phyloP scores from a whole-genome alignment of 2,797 vertebrate genomes.

The Pelodytes ibericus region DNA sequence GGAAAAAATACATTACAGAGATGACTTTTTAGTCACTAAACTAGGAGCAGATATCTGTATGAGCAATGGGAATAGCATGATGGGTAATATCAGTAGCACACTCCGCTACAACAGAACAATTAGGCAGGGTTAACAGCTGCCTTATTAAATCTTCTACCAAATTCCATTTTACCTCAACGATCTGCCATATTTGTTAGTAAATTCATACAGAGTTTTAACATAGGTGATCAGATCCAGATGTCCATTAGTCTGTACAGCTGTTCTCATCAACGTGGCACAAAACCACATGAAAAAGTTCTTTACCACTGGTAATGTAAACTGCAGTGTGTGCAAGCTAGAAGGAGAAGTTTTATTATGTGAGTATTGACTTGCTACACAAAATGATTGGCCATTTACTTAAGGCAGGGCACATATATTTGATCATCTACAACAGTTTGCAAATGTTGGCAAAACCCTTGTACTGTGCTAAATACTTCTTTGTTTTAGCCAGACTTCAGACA shows the following conservation, averaged over 20 bases:
- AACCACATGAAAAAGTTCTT: constrained; percentile 28
- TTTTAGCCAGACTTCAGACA: too few relatives aligned
- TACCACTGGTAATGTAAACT: constrained; percentile 30
- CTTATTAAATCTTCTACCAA: constrained; percentile 37
- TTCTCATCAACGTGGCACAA: constrained; percentile 39
- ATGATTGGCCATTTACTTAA: background rate
- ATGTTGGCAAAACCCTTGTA: too few relatives aligned
- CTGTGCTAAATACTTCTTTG: too few relatives aligned
- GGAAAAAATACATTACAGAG: too few relatives aligned
- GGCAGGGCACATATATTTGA: too few relatives aligned
- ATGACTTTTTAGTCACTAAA: too few relatives aligned
- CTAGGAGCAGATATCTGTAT: background rate
- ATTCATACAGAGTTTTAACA: constrained; percentile 24
- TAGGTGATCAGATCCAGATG: constrained; percentile 48
- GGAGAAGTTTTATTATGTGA: constrained; percentile 36
- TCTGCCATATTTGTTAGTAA: constrained; percentile 35
- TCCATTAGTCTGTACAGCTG: constrained; percentile 36
- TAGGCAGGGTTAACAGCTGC: background rate
- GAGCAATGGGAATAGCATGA: background rate
- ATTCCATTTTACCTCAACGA: constrained; percentile 26
- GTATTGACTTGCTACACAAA: constrained; percentile 19
- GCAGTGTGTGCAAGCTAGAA: constrained; percentile 6
- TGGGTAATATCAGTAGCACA: background rate
- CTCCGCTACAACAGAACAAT: background rate
- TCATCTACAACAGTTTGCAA: too few relatives aligned